phyloP scores from a whole-genome alignment of 2,888 invertebrate species.

The Brachyptera putata region DNA sequence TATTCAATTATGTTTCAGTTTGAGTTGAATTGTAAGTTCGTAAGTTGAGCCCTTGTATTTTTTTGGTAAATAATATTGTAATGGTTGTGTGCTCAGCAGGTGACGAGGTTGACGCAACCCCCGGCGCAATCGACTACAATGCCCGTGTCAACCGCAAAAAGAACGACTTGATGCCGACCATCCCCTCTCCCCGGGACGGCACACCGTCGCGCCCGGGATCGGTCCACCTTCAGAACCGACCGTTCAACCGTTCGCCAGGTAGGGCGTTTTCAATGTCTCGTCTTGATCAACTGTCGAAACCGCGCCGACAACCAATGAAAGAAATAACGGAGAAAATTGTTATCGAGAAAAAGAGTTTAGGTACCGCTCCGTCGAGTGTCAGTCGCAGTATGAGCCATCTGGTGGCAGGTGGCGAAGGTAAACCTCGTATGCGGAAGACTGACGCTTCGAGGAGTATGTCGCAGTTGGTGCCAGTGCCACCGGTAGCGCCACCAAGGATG shows the following conservation, averaged over 20 bases:
- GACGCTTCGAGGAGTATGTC: conserved; percentile 51
- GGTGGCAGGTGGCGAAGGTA: conserved; percentile 42
- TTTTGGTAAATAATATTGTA: too few species aligned
- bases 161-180: conserved; percentile 87
- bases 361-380: conserved; percentile 48
- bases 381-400: conserved; percentile 71
- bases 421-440: conserved; percentile 33
- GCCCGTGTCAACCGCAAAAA: conserved; percentile 78
- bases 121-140: conserved; percentile 40
- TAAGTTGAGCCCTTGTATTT: too few species aligned
- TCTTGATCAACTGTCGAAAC: conserved; percentile 78
- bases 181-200: conserved; percentile 66
- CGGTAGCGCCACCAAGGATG: conserved; percentile 44
- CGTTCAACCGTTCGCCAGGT: conserved; percentile 58
- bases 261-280: conserved; percentile 93
- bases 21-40: too few species aligned
- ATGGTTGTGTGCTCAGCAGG: too few species aligned
- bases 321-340: conserved; percentile 40
- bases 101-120: conserved; percentile 13
- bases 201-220: conserved; percentile 25
- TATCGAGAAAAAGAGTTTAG: conserved; percentile 35
- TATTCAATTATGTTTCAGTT: too few species aligned
- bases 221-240: conserved; percentile 27
- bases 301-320: conserved; percentile 53
- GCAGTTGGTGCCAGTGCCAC: conserved; percentile 43